Evolutionary conservation across 2,888 invertebrate genomes (phyloP), one percentile per base, ranked within the genome.

Genomic region (Papilio gigon): DNA sequence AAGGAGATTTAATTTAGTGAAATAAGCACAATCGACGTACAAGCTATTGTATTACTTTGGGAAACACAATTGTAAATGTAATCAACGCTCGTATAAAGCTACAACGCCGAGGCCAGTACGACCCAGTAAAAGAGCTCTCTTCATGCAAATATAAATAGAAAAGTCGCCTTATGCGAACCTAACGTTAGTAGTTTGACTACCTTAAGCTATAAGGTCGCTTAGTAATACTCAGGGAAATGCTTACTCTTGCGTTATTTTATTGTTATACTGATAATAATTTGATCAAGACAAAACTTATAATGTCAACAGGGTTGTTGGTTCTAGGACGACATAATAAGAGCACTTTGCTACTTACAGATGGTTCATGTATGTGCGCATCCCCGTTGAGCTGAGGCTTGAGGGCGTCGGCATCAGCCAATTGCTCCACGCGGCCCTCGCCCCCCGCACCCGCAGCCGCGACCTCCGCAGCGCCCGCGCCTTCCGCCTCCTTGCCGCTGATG

Each of bases 351-450:
- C 91, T 92, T 84, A 94, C 95, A 84, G 92, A 91, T 77, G 84
- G 84, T 76, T 94, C 94, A 74, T 86, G 94, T 79, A 93, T 93
- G 84, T 95, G 94, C 68, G 94, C 94, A 75, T 95, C 94, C 72
- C 95, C 95, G 83, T 96, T 96, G 78, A 95, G 94, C 80, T 95
- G 95, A 74, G 95, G 95, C 80, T 95, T 94, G 78, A 95, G 93
- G 77, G 94, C 93, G 82, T 96, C 96, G 65, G 93, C 92, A 85
- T 96, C 96, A 71, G 95, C 96, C 77, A 96, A 95, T 87, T 95
- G 94, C 84, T 96, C 96, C 74, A 96, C 93, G 84, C 95, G 95
- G 72, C 95, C 95, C 79, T 93, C 94, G 70, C 93, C 93, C 61
- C 92, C 93, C 70, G 94, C 94, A 73, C 93, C 93, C 70, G 93